phyloP scores from a whole-genome alignment of 2,888 invertebrate genomes.

The Uropetala carovei region DNA sequence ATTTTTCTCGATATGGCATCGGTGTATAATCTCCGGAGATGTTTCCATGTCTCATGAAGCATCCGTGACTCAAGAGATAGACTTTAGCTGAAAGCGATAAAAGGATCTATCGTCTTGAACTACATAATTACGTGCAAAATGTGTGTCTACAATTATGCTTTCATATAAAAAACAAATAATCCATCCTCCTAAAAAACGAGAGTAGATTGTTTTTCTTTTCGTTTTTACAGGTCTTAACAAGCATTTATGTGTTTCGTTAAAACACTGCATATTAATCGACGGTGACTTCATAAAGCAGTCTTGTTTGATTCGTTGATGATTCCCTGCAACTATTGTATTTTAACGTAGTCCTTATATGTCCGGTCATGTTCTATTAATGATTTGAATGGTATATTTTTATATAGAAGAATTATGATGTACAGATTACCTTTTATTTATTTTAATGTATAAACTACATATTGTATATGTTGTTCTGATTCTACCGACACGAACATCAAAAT shows the following conservation, averaged over 20 bases:
- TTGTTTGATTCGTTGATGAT: background rate
- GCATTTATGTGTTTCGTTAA: constrained; percentile 18
- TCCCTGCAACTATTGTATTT: background rate
- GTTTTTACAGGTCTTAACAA: background rate
- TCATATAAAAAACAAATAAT: constrained; percentile 5
- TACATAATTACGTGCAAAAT: background rate
- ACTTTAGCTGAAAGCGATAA: background rate
- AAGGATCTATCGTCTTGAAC: background rate
- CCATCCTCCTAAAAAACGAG: background rate
- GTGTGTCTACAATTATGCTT: constrained; percentile 3
- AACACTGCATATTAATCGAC: background rate
- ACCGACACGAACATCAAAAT: background rate
- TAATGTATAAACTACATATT: constrained; percentile 7
- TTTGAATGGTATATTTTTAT: constrained; percentile 54
- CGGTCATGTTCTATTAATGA: constrained; percentile 1
- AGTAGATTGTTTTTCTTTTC: background rate
- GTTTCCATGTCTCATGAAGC: background rate
- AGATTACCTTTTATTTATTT: constrained; percentile 16
- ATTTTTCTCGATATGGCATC: background rate
- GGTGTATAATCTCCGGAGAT: background rate
- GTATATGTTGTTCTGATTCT: background rate
- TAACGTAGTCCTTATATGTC: background rate
- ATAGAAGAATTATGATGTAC: constrained; percentile 43
- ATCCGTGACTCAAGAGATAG: background rate
- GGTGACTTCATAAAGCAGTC: constrained; percentile 10